phyloP scores from a whole-genome alignment of 2,797 vertebrate genomes.

The Sebastes glaucus region DNA sequence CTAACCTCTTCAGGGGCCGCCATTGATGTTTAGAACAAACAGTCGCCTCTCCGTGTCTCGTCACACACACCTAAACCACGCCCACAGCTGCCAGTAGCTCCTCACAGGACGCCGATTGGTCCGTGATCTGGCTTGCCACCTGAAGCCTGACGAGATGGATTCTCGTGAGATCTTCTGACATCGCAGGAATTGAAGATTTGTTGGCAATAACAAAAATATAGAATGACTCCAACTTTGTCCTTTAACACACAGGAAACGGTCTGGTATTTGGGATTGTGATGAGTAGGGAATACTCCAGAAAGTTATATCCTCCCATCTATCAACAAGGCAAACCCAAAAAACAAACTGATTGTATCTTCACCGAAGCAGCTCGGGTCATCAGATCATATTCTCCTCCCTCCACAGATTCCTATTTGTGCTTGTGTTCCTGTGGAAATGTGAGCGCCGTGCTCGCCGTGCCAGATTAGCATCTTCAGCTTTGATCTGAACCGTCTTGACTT shows the following conservation, averaged over 20 bases:
- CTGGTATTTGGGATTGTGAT: not conserved
- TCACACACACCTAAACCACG: too few relatives aligned
- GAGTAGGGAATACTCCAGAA: not conserved
- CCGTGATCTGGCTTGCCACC: too few relatives aligned
- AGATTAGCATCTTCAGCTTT: constrained; percentile 76
- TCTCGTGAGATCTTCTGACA: too few relatives aligned
- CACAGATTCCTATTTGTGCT: constrained; percentile 19
- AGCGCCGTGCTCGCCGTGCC: constrained; percentile 43
- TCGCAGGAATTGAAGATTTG: not conserved
- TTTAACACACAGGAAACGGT: not conserved
- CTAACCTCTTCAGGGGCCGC: too few relatives aligned
- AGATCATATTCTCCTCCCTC: constrained; percentile 35
- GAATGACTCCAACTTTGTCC: not conserved
- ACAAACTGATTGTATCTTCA: constrained; percentile 11
- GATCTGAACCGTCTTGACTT: constrained; percentile 66
- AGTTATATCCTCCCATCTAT: not conserved
- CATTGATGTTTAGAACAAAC: too few relatives aligned
- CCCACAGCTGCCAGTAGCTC: too few relatives aligned
- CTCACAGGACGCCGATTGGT: too few relatives aligned
- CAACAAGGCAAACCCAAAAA: not conserved
- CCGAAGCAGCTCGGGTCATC: not conserved
- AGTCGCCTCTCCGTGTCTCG: too few relatives aligned
- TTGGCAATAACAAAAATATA: not conserved
- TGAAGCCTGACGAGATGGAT: too few relatives aligned
- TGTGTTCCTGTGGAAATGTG: constrained; percentile 47